These are phyloP conservation scores for Carlito syrichta DNA, from an alignment of 2,113 vertebrate species.

Conservation along the genomic window DNA sequence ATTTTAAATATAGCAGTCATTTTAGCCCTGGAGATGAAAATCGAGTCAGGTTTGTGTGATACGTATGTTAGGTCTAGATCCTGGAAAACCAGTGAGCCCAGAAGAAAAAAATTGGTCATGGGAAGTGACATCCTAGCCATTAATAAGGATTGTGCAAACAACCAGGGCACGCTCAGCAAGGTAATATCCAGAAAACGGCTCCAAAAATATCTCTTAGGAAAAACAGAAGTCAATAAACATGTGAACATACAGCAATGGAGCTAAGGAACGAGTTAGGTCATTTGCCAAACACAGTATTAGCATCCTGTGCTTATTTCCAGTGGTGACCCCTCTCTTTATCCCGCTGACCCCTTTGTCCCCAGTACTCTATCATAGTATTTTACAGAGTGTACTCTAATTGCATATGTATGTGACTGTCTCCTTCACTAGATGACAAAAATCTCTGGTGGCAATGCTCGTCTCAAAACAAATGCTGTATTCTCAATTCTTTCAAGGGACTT, in stretches of 20 bases:
- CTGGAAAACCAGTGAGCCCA: background rate
- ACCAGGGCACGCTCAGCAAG: background rate
- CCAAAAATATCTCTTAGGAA: background rate
- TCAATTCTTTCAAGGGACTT: background rate
- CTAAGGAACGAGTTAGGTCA: background rate
- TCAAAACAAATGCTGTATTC: background rate
- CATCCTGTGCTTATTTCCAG: background rate
- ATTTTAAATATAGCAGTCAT: slow-evolving; percentile 11
- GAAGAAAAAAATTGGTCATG: background rate
- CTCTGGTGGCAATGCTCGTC: background rate
- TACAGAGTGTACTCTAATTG: fast-evolving
- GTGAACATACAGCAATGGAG: background rate
- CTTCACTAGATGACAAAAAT: background rate
- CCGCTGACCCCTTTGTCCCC: too few relatives aligned
- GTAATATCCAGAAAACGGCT: background rate
- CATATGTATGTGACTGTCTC: background rate
- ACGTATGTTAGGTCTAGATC: background rate
- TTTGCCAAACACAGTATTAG: background rate
- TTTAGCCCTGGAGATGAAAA: background rate
- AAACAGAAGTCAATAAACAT: background rate
- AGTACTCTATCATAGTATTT: background rate
- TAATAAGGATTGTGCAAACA: background rate
- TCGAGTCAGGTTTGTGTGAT: background rate
- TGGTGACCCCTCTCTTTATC: background rate
- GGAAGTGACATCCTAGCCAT: background rate